Percentiles rank a stretch among this genome's conserved stretches.
Conservation (phyloP, 2,888 invertebrate genomes). For the Melangyna quadrimaculata region DNA sequence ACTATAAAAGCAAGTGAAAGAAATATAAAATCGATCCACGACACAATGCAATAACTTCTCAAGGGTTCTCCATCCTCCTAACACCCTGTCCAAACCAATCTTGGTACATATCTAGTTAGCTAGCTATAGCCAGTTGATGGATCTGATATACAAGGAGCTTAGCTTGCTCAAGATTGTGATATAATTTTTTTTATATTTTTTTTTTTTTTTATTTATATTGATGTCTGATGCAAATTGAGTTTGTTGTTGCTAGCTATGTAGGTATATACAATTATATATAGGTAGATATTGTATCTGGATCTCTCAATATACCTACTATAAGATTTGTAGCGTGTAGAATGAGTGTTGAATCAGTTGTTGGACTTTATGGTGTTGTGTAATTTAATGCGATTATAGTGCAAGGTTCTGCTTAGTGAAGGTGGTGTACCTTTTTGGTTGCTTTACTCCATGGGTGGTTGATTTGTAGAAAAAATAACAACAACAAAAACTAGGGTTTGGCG, state of each 20-base stretch:
- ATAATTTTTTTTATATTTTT: constrained; percentile 7
- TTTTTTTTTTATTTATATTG: constrained; percentile 3
- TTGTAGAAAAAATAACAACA: neutral
- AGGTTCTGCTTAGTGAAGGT: constrained; percentile 38
- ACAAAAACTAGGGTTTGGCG: constrained; percentile 48
- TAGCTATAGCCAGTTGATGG: constrained; percentile 19
- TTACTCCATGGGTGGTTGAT: constrained; percentile 35
- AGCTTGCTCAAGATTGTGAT: constrained; percentile 15
- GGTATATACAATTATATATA: too few relatives aligned
- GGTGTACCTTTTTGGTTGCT: constrained; percentile 8
- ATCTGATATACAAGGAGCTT: constrained; percentile 21
- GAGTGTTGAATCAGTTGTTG: constrained; percentile 22
- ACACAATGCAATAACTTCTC: constrained; percentile 41
- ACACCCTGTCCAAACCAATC: neutral
- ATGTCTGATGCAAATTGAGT: constrained; percentile 47
- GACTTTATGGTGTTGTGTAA: constrained; percentile 49
- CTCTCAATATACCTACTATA: neutral
- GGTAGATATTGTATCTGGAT: constrained; percentile 36
- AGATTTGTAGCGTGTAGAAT: constrained; percentile 18
- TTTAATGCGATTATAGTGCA: constrained; percentile 63
- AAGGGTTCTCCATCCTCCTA: constrained; percentile 40
- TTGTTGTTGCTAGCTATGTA: neutral
- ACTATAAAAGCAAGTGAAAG: neutral
- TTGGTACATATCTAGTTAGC: neutral
- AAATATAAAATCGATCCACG: constrained; percentile 49